A percentile compares a stretch with the other conserved stretches of the same genome.
These are phyloP conservation scores for Eumeta japonica DNA, from an alignment of 1,140 invertebrate genomes.

Conservation along the genomic window DNA sequence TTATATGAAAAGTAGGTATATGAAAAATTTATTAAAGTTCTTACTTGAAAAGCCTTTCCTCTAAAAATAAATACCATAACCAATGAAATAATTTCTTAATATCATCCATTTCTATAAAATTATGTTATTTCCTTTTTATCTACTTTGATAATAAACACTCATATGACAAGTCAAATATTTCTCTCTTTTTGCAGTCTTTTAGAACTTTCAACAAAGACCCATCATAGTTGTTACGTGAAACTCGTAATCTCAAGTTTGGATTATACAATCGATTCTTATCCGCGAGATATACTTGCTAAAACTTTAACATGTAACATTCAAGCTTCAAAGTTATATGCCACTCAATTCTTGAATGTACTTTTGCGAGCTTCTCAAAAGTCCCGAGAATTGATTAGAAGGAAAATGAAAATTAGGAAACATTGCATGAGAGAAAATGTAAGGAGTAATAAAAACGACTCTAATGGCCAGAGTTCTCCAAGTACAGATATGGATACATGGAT, in stretches of 20 bases:
- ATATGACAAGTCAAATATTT: no score
- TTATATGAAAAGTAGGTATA: conserved; percentile 62
- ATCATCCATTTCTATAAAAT: no score
- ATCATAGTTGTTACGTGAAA: conserved; percentile 90
- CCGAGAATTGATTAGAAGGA: conserved; percentile 38
- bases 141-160: no score
- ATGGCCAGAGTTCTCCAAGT: no score
- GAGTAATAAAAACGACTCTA: conserved; percentile 18
- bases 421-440: conserved; percentile 24
- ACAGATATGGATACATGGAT: conserved; percentile 75
- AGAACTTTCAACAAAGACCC: conserved; percentile 76
- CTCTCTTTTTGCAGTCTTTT: conserved; percentile 64
- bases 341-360: conserved; percentile 84
- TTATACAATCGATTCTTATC: conserved; percentile 72
- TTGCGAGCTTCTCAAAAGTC: conserved; percentile 68
- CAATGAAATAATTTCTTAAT: no score
- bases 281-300: conserved; percentile 72
- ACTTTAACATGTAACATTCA: conserved; percentile 67
- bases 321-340: conserved; percentile 82
- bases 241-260: conserved; percentile 87
- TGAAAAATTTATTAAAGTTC: no score
- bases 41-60: no score
- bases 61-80: no score
- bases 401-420: conserved; percentile 42
- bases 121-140: conserved; percentile 6